Conservation (phyloP, 2,797 vertebrate species). For the Morelia viridis region DNA sequence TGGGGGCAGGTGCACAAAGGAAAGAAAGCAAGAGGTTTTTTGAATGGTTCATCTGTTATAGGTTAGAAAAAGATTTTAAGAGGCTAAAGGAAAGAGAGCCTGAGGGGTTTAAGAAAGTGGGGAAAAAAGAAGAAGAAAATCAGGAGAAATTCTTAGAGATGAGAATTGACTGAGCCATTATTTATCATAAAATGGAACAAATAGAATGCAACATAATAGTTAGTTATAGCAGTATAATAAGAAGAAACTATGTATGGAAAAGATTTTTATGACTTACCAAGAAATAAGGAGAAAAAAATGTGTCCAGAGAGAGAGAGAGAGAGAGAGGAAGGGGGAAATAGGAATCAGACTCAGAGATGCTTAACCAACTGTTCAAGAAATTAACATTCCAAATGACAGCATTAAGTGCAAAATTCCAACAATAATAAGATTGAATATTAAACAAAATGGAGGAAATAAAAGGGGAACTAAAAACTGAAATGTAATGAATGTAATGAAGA, state of each 20-base stretch:
- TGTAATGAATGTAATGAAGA: background rate
- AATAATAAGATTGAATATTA: background rate
- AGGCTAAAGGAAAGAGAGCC: background rate
- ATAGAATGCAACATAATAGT: background rate
- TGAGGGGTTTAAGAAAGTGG: background rate
- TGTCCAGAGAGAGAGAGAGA: background rate
- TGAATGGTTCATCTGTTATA: background rate
- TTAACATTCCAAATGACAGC: background rate
- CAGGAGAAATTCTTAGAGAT: background rate
- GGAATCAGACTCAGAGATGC: background rate
- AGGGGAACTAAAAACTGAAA: background rate
- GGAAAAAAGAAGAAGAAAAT: background rate
- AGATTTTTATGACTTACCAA: background rate
- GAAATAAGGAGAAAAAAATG: background rate
- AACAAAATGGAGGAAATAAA: background rate
- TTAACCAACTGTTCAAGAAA: background rate
- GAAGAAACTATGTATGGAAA: background rate
- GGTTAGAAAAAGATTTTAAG: background rate
- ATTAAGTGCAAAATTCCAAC: background rate
- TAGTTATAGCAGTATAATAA: background rate
- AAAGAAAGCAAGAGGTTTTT: background rate
- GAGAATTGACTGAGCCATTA: background rate
- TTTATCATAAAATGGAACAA: background rate
- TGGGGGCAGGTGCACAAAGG: background rate
- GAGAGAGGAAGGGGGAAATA: background rate